Evolutionary conservation across 23 tunicate species (phyloP), one percentile per base, ranked within the genome.

Genomic region (Trididemnum clinides): DNA sequence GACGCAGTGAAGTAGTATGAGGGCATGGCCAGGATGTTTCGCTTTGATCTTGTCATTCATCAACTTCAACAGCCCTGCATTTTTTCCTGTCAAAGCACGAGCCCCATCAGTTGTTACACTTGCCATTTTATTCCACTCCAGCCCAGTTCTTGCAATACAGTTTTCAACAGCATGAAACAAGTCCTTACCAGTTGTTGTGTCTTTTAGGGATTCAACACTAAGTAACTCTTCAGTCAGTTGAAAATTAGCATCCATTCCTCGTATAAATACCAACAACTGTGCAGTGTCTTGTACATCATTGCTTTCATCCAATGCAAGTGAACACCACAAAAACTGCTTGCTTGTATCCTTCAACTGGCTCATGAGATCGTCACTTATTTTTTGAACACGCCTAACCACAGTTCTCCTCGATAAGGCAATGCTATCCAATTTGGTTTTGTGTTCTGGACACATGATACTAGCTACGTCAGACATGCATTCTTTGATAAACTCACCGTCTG

Each of bases 41-140:
- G 33, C 74, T 21, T 59, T 81, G 35, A 81, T 54, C 34, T 33
- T 81, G 35, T 62, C 51, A 49, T 62, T 28, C 51, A 81, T 81
- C 35, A 51, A 36, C 54, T 63, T 81, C 35, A 81, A 28, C 2
- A 81, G 39, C 15, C 87, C 80, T 36, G 26, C 29, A 74, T 73
- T 51, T 85, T 85, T 85, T 31, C 88, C 88, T 33, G 82, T 85
- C 20, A 85, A 32, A 27, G 70, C 44, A 26, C 31, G 88, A 85
- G 72, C 66, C 1, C 84, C 90, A 86, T 86, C 90, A 3, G 90
- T 86, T 77, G 90, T 77, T 6, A 86, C 50, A 63, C 84, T 76
- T 38, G 39, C 64, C 29, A 77, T 3, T 26, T 64, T 86, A 5
- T 64, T 33, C 84, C 39, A 39, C 33, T 51, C 3, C 25, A 84